Base-by-base conservation (phyloP, 1,140 invertebrate genomes). In the Triops longicaudatus region DNA sequence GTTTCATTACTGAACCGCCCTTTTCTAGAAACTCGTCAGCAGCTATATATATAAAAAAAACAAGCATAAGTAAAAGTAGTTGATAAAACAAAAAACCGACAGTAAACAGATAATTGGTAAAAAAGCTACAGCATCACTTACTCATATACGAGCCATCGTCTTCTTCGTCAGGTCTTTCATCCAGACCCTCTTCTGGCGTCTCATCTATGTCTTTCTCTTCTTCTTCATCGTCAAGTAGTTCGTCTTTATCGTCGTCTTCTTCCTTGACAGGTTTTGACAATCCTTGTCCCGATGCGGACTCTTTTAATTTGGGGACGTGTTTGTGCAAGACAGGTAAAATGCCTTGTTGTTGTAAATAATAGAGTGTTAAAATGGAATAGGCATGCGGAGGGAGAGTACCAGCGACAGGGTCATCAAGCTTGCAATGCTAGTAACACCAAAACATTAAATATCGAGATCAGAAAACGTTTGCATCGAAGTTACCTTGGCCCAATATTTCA, bases 311-410 rank as follows among this genome's bases (percentile, higher is more conserved):
- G 11, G 26, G 27, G 10, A 31, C 17, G 37, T 12, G 3, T 43
- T 77, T 26, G 76, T 77, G 76, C 27, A 77, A 73, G 41, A 77
- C 41, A n/a, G 76, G 76, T 22, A 73, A 26, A 41, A 77, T 44
- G 37, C 37, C 41, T 1, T 77, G 27, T 73, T 77, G 76, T 73
- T 77, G 76, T 3, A 77, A 26, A 43, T 44, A 77, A 43, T 77
- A 73, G 9, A 77, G 37, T 10, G 73, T 73, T 73, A 77, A 73
- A 22, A 77, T 43, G 14, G 76, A 26, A 73, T 73, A 77, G 11
- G 72, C 76, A 42, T 77, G 76, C 12, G 76, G 1, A 1, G 76
- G 72, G 9, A 77, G 72, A 1, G 76, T 63, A 0, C 76, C 76
- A 26, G 41, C 7, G 50, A 72, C 76, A 14, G 76, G 76, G 14